Percentiles rank a stretch among this genome's conserved stretches.
Conservation (phyloP, 2,888 invertebrate genomes). For the Eupithecia subfuscata region DNA sequence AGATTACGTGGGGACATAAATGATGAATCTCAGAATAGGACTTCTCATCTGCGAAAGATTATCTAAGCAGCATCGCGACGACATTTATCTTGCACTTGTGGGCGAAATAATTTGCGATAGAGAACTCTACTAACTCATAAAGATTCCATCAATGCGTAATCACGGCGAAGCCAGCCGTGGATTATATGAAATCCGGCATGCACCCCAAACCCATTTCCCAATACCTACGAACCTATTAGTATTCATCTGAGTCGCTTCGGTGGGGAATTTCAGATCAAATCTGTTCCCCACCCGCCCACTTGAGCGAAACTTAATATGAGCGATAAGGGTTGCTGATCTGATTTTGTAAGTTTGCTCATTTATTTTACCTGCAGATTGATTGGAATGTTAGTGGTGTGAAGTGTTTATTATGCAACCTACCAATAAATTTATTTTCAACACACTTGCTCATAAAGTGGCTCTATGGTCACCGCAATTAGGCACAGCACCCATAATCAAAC, state of each 20-base stretch:
- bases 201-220: constrained; percentile 37
- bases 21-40: too few relatives aligned
- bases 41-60: background rate
- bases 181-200: constrained; percentile 33
- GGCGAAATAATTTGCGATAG: background rate
- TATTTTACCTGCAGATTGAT: constrained; percentile 22
- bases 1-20: too few relatives aligned
- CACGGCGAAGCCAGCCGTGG: constrained; percentile 16
- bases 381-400: background rate
- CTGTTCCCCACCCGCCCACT: constrained; percentile 33
- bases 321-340: constrained; percentile 39
- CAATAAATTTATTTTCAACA: too few relatives aligned
- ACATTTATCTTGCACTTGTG: background rate
- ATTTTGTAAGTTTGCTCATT: constrained; percentile 33
- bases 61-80: background rate
- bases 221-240: constrained; percentile 40
- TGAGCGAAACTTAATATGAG: constrained; percentile 44
- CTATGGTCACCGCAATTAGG: too few relatives aligned
- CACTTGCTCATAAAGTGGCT: too few relatives aligned
- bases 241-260: constrained; percentile 41
- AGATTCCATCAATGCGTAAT: constrained; percentile 13
- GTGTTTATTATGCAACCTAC: background rate
- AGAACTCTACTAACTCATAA: background rate
- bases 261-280: constrained; percentile 39
- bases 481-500: too few relatives aligned